Base-by-base conservation (phyloP, 2,888 invertebrate genomes). In the Cerastis leucographa region DNA sequence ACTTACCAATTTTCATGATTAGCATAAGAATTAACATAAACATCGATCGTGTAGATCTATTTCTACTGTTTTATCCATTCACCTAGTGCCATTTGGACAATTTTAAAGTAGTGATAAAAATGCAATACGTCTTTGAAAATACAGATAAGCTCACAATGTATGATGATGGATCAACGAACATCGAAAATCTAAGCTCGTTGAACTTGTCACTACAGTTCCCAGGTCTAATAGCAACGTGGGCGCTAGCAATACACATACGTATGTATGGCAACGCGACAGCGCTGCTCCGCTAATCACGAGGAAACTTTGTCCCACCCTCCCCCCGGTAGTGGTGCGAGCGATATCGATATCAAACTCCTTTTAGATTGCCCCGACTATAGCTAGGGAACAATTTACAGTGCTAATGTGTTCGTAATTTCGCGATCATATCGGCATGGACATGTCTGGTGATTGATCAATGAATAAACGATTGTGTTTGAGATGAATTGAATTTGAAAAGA, bases 211-310 rank as follows among this genome's bases (percentile, higher is more conserved):
- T 71, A 56, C 11, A 74, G 78, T 76, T 54, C 40, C 56, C 71
- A 68, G 35, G 62, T 62, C 61, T 74, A 69, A 29, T 42, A 35
- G n/a, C 49, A 66, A 51, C 25, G 49, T 61, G 19, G 42, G 54
- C 54, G 62, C 49, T 59, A 69, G 22, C 61, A 66, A 62, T 56
- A 85, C 35, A 75, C 74, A 76, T 65, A 79, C 74, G 72, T 74
- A 80, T 73, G 87, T 82, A 78, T 73, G 78, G 74, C 75, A 79
- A 80, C 86, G 87, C 86, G 88, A 85, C 89, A 87, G 85, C 78
- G 80, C 81, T 80, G 91, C 91, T 89, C 90, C 91, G 93, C 93
- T 94, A 94, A 94, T 95, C 94, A 94, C 91, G 88, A 90, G 91
- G 91, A 93, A 94, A 93, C 91, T 94, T 93, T 90, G 90, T 90